Percentiles rank a stretch among this genome's conserved stretches.
Conservation (phyloP, 2,888 invertebrate species). For the Salpingus planirostris region DNA sequence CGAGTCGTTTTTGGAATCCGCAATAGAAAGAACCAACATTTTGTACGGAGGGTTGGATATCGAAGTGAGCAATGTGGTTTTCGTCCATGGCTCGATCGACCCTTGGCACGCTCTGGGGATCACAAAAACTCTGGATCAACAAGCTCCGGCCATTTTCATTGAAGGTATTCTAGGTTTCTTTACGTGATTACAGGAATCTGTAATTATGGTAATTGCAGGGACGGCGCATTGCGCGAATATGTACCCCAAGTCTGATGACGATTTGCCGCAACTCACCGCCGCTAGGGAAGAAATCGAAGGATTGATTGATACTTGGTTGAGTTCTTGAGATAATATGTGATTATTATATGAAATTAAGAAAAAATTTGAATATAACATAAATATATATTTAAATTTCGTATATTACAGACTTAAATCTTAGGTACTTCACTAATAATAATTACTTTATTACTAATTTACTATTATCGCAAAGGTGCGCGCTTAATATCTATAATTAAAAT, state of each 20-base stretch:
- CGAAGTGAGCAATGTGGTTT: constrained; percentile 63
- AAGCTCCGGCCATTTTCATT: constrained; percentile 64
- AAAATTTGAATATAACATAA: constrained; percentile 17
- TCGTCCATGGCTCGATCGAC: constrained; percentile 83
- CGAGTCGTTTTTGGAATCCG: constrained; percentile 49
- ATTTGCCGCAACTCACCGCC: constrained; percentile 55
- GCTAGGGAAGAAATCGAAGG: constrained; percentile 58
- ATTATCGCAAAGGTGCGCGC: constrained; percentile 9
- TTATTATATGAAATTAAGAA: constrained; percentile 15
- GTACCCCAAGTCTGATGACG: constrained; percentile 66
- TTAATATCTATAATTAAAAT: too few species aligned
- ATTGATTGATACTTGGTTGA: constrained; percentile 51
- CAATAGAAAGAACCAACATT: constrained; percentile 64
- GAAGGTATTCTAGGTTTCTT: too few species aligned
- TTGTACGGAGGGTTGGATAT: constrained; percentile 70
- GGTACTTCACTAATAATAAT: too few species aligned
- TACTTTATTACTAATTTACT: constrained; percentile 6
- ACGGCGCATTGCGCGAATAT: constrained; percentile 94
- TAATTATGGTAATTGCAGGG: constrained; percentile 52
- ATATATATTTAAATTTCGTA: constrained; percentile 9
- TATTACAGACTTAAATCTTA: too few species aligned
- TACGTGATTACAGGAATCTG: not conserved
- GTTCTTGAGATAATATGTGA: not conserved
- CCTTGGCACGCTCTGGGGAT: constrained; percentile 81
- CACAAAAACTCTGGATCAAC: constrained; percentile 46